These are phyloP conservation scores for Hippocampus guttulatus DNA, from an alignment of 2,113 vertebrate genomes.

Conservation along the genomic window DNA sequence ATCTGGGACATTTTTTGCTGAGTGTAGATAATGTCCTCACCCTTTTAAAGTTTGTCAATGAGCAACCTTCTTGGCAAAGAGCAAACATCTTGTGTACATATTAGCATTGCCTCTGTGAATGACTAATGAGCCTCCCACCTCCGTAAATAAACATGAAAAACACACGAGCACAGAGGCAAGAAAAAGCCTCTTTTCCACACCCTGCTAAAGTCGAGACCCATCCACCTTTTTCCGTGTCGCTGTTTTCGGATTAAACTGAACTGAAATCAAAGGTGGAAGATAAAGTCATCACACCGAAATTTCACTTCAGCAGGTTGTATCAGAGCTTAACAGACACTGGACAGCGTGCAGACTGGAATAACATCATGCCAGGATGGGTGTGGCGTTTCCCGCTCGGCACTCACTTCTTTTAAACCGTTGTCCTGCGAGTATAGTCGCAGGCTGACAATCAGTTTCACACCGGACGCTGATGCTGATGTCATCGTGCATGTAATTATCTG, in stretches of 20 bases:
- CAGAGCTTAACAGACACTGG: neutral
- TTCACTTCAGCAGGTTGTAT: neutral
- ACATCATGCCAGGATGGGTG: too few relatives aligned
- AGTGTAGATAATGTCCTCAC: conserved; percentile 14
- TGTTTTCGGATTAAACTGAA: neutral
- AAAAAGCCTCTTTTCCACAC: conserved; percentile 26
- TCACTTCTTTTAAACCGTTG: neutral
- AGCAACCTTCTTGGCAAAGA: conserved; percentile 42
- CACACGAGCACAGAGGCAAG: conserved; percentile 40
- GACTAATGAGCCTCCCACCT: conserved; percentile 51
- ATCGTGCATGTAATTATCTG: neutral
- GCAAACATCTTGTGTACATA: conserved; percentile 51
- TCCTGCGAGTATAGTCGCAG: neutral
- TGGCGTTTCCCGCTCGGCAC: neutral
- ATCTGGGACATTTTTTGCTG: conserved; percentile 17
- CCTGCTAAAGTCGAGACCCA: conserved; percentile 9
- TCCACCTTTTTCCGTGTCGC: neutral
- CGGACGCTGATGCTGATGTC: neutral
- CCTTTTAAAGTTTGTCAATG: conserved; percentile 19
- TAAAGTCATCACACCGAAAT: neutral
- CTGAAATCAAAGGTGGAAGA: neutral
- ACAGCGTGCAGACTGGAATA: neutral
- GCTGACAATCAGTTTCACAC: neutral
- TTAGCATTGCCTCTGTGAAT: conserved; percentile 50
- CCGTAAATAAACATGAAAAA: conserved; percentile 61